Evolutionary conservation across 2,113 vertebrate species (phyloP), one percentile per base, ranked within the genome.

Genomic region (Cinclus cinclus): DNA sequence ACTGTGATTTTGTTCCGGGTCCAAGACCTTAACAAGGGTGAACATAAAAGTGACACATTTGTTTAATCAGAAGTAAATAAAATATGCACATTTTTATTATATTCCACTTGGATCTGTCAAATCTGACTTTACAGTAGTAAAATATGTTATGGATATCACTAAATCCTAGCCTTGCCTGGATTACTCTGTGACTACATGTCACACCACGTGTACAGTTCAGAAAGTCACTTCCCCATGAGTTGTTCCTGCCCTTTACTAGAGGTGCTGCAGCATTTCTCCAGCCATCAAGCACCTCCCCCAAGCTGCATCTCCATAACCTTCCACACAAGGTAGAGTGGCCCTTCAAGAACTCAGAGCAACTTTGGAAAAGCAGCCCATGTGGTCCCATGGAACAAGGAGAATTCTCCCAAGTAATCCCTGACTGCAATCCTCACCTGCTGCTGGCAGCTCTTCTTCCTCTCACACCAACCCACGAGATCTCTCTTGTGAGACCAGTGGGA

Each of bases 1-100:
- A 97, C 98, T 98, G 97, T 99, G 99, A 95, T 99, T 99, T 95
- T 99, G 99, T 92, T 99, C 99, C 2, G 99, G 99, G 97, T 99
- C 99, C 96, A 99, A 95, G 62, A 99, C 99, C 99, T 99, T 64
- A 50, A 79, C 23, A 79, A 49, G 73, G 76, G 42, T 39, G 24
- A 91, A 92, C 10, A 93, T 46, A 88, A 71, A 90, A 86, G 25
- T 41, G 20, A 78, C 19, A 42, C 35, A 58, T n/a, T 8, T 69
- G n/a, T 13, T 69, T 11, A 42, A 21, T 55, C 5, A 65, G 20
- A 91, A 52, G n/a, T 37, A 35, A 53, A 75, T 22, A 78, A 69
- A 79, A 59, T 15, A 63, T 2, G 6, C 21, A 53, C 14, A 33
- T 56, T 89, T 60, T 77, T 49, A 59, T 87, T 70, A 47, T 9